These are phyloP conservation scores for Papilio machaon DNA, from an alignment of 1,140 invertebrate species.

Conservation along the genomic window DNA sequence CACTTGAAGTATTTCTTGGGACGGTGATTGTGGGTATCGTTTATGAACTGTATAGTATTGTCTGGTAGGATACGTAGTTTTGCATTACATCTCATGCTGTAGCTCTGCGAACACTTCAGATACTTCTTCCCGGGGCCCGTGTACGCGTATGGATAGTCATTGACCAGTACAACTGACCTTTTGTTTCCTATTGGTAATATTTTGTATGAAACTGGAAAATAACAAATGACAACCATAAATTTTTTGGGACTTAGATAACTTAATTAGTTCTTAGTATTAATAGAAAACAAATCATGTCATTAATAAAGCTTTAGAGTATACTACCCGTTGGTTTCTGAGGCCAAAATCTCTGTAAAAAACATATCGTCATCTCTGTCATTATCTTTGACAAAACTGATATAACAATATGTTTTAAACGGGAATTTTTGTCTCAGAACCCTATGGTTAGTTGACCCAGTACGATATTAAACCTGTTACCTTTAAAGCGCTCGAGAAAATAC, in stretches of 20 bases:
- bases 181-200: conserved; percentile 17
- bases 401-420: too few relatives aligned
- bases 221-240: background rate
- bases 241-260: background rate
- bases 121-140: conserved; percentile 18
- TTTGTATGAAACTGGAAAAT: conserved; percentile 10
- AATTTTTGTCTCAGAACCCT: too few relatives aligned
- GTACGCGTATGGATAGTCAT: conserved; percentile 6
- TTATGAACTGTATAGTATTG: background rate
- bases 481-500: too few relatives aligned
- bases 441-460: too few relatives aligned
- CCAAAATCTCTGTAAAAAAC: too few relatives aligned
- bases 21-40: conserved; percentile 7
- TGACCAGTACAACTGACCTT: conserved; percentile 5
- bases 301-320: too few relatives aligned
- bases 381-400: too few relatives aligned
- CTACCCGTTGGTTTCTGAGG: too few relatives aligned
- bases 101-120: conserved; percentile 20
- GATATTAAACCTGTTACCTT: too few relatives aligned
- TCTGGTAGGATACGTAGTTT: background rate
- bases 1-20: conserved; percentile 18
- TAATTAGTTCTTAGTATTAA: too few relatives aligned
- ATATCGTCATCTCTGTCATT: too few relatives aligned
- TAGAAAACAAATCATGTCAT: too few relatives aligned
- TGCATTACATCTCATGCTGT: background rate